A percentile compares a stretch with the other conserved stretches of the same genome.
Conservation (phyloP, 2,888 invertebrate genomes). For the Nymphalis polychloros region DNA sequence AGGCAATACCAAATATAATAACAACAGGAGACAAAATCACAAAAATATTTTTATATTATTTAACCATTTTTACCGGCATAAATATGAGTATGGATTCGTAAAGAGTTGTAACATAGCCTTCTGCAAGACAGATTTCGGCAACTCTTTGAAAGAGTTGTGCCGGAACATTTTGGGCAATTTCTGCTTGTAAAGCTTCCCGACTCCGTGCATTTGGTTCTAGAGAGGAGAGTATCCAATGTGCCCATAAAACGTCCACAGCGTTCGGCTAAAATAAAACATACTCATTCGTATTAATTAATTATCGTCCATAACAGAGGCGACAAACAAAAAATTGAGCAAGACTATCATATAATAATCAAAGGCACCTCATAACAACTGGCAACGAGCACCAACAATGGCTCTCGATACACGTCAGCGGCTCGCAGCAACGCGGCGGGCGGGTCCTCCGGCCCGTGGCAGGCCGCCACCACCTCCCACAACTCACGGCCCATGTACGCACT, state of each 20-base stretch:
- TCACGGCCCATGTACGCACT: constrained; percentile 69
- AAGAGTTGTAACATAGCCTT: constrained; percentile 82
- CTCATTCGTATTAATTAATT: not conserved
- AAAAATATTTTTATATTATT: not conserved
- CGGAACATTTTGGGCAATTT: constrained; percentile 56
- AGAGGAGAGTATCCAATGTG: constrained; percentile 80
- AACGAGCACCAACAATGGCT: constrained; percentile 84
- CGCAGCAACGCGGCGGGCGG: constrained; percentile 84
- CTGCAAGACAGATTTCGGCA: constrained; percentile 77
- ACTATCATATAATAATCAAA: no score
- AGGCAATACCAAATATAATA: no score
- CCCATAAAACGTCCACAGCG: constrained; percentile 83
- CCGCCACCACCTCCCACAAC: constrained; percentile 83
- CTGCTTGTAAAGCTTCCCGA: constrained; percentile 51
- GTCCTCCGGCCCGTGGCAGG: constrained; percentile 86
- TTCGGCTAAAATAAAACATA: constrained; percentile 73
- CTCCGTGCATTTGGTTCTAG: constrained; percentile 52
- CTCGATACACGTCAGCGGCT: constrained; percentile 80
- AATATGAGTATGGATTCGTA: constrained; percentile 86
- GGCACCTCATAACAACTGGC: constrained; percentile 86
- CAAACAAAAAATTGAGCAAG: not conserved
- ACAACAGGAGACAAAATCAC: no score
- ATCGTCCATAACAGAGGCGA: not conserved
- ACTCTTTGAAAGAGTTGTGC: constrained; percentile 71
- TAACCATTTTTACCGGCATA: constrained; percentile 79